These are phyloP conservation scores for Elephas maximus DNA, from an alignment of 2,113 vertebrate genomes.

Conservation along the genomic window DNA sequence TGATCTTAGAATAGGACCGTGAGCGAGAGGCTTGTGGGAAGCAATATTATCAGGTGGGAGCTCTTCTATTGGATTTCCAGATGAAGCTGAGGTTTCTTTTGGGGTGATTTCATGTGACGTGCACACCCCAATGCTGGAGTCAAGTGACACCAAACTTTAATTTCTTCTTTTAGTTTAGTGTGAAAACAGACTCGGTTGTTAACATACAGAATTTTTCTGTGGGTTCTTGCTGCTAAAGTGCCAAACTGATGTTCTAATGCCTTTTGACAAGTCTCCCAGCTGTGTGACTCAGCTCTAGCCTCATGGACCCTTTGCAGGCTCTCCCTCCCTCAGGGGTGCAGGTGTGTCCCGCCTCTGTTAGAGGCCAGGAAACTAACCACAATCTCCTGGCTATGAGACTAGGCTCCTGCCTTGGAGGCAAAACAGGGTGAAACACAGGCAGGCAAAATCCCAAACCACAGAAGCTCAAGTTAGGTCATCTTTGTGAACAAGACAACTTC, in stretches of 20 bases:
- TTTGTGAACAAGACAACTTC: slow-evolving; percentile 71
- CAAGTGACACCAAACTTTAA: neutral
- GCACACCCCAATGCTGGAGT: neutral
- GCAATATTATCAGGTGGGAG: neutral
- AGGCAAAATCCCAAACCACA: slow-evolving; percentile 80
- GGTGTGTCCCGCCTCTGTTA: slow-evolving; percentile 77
- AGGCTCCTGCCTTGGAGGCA: slow-evolving; percentile 80
- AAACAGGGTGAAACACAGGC: slow-evolving; percentile 75
- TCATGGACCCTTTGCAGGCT: slow-evolving; percentile 68
- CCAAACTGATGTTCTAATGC: slow-evolving; percentile 73
- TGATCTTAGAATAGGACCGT: neutral
- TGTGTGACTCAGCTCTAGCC: slow-evolving; percentile 77
- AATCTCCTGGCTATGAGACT: slow-evolving; percentile 78
- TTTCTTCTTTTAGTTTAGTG: slow-evolving; percentile 56
- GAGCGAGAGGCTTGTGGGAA: neutral
- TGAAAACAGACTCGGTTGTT: slow-evolving; percentile 27
- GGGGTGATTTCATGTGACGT: neutral
- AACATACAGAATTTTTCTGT: slow-evolving; percentile 50
- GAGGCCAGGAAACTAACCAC: slow-evolving; percentile 86
- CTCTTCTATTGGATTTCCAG: neutral
- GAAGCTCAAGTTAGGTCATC: slow-evolving; percentile 76
- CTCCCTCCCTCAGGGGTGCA: slow-evolving; percentile 80
- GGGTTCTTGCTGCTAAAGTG: slow-evolving; percentile 54
- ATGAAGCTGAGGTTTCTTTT: slow-evolving; percentile 33
- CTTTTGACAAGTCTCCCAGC: slow-evolving; percentile 53